Evolutionary conservation across 2,113 vertebrate genomes (phyloP).

Genomic region (Eublepharis macularius): DNA sequence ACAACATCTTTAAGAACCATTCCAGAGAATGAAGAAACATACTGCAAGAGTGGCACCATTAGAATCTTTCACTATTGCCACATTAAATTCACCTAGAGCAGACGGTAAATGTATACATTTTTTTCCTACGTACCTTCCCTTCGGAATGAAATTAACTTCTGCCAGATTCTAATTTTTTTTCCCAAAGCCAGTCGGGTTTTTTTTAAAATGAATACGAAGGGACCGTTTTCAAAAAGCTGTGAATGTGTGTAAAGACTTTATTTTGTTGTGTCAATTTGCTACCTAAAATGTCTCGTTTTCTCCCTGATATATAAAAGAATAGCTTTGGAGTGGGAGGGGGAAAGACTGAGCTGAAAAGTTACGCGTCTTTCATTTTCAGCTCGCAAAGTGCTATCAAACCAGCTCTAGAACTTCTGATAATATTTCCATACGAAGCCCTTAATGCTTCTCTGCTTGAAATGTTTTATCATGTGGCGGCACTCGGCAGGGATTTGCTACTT

Average conservation of each 20-base stretch:
- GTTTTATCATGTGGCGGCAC: background rate
- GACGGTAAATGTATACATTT: slow-evolving; percentile 70
- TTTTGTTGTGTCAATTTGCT: slow-evolving; percentile 2
- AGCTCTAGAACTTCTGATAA: slow-evolving; percentile 31
- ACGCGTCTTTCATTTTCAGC: background rate
- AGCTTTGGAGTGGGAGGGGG: background rate
- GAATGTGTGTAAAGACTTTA: background rate
- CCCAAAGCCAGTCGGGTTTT: background rate
- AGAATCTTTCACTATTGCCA: slow-evolving; percentile 79
- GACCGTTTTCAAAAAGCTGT: background rate
- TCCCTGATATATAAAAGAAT: background rate
- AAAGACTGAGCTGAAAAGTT: slow-evolving; percentile 30
- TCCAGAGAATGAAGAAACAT: slow-evolving; percentile 84
- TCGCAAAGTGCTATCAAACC: background rate
- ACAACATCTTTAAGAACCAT: slow-evolving; percentile 19
- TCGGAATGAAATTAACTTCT: background rate
- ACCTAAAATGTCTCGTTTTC: slow-evolving; percentile 1
- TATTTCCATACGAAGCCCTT: background rate
- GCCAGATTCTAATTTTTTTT: background rate
- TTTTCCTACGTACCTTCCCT: background rate
- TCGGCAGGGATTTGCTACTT: background rate
- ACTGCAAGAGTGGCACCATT: slow-evolving; percentile 84
- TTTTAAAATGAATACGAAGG: background rate
- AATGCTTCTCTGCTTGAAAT: background rate
- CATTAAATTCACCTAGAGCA: slow-evolving; percentile 76